phyloP scores from a whole-genome alignment of 2,797 vertebrate species.

The Cirrhinus mrigala region DNA sequence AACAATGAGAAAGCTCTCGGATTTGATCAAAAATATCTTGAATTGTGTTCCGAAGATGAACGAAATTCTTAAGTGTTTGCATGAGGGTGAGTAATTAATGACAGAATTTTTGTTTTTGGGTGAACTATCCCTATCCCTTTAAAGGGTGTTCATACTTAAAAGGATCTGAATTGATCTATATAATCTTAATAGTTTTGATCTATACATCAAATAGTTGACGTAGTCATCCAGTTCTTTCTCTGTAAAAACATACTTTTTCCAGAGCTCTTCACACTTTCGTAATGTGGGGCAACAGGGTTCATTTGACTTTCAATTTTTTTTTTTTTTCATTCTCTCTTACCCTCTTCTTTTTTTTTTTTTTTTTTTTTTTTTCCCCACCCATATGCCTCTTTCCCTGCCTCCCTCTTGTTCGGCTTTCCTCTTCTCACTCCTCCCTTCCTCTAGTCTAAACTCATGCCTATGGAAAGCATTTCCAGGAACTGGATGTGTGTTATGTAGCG shows the following conservation, averaged over 20 bases:
- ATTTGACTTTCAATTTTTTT: conserved; percentile 16
- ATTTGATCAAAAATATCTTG: too few relatives aligned
- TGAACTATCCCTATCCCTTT: too few relatives aligned
- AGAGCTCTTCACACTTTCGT: conserved; percentile 38
- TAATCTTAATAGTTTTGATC: too few relatives aligned
- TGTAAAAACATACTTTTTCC: not conserved
- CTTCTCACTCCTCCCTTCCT: conserved; percentile 9
- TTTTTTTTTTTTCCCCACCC: too few relatives aligned
- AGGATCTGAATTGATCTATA: too few relatives aligned
- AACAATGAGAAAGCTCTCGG: too few relatives aligned
- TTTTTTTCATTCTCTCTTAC: not conserved
- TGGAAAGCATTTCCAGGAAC: conserved; percentile 55
- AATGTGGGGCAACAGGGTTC: conserved; percentile 51
- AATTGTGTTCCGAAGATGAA: too few relatives aligned
- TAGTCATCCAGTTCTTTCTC: not conserved
- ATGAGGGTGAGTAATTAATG: too few relatives aligned
- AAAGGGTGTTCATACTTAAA: too few relatives aligned
- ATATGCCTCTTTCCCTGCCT: not conserved
- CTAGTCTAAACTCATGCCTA: conserved; percentile 44
- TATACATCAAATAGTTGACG: too few relatives aligned
- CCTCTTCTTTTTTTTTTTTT: conserved; percentile 1
- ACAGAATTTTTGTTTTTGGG: too few relatives aligned
- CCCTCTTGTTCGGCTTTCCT: conserved; percentile 29
- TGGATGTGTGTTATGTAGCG: conserved; percentile 36
- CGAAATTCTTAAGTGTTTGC: too few relatives aligned